Conservation (phyloP, 37 sponge, comb jelly and placozoan genomes). For the Bolinopsis microptera region DNA sequence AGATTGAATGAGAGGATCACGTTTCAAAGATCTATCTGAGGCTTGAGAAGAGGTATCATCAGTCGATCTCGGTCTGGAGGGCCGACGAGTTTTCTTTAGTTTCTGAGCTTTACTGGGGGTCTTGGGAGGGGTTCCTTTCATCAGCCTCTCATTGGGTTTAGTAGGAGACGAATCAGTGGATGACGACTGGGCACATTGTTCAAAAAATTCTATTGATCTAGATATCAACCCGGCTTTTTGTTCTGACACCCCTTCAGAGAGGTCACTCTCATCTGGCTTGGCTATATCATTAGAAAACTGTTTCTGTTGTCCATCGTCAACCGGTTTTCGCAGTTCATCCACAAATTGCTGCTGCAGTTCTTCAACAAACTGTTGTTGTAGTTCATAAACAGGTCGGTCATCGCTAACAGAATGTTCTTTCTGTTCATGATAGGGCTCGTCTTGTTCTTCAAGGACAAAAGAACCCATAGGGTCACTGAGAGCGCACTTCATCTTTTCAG, state of each 20-base stretch:
- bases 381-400: not conserved
- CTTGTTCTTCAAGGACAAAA: not conserved
- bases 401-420: too few species aligned
- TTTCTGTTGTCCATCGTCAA: not conserved
- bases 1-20: not conserved
- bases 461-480: conserved; percentile 58
- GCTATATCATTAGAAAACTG: not conserved
- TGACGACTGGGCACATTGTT: not conserved
- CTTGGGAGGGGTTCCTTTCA: not conserved
- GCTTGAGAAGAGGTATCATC: not conserved
- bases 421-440: not conserved
- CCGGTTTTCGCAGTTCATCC: too few species aligned
- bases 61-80: not conserved
- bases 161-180: not conserved
- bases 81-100: not conserved
- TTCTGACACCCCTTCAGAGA: not conserved
- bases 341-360: too few species aligned
- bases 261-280: not conserved
- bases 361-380: not conserved
- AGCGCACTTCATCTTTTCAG: conserved; percentile 56
- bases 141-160: not conserved
- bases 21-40: not conserved
- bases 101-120: not conserved
- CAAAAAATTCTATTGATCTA: not conserved
- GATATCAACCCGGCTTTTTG: not conserved